A percentile compares a stretch with the other conserved stretches of the same genome.
These are phyloP conservation scores for Fulica atra DNA, from an alignment of 2,113 vertebrate species.

Conservation along the genomic window DNA sequence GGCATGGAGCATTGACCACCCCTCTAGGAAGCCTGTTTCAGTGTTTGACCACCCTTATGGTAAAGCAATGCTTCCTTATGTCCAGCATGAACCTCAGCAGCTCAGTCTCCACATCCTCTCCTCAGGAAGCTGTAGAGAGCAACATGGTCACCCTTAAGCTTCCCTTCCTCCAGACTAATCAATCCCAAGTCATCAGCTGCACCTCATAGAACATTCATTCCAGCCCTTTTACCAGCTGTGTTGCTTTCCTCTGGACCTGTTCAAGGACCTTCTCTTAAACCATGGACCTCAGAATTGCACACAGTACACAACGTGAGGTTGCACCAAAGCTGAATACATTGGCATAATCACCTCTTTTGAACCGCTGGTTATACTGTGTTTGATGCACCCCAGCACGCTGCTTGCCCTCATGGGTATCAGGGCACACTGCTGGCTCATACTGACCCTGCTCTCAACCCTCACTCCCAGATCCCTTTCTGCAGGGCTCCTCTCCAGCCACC, in stretches of 20 bases:
- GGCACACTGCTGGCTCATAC: no score
- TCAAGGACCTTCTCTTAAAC: background rate
- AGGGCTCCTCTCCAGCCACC: background rate
- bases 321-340: fast-evolving
- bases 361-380: fast-evolving
- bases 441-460: no score
- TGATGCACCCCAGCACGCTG: background rate
- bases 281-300: background rate
- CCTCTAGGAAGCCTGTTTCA: background rate
- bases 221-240: background rate
- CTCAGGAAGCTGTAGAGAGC: background rate
- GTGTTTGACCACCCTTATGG: background rate
- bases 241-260: background rate
- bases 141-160: background rate
- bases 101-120: background rate
- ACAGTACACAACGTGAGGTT: background rate
- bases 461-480: background rate
- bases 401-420: background rate
- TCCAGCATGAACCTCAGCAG: background rate
- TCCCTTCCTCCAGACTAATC: background rate
- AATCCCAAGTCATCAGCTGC: fast-evolving
- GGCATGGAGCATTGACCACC: fast-evolving
- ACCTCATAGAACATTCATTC: background rate
- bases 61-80: background rate
- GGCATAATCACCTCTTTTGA: background rate